Evolutionary conservation across 2,888 invertebrate genomes (phyloP).

Genomic region (Conus canariensis): DNA sequence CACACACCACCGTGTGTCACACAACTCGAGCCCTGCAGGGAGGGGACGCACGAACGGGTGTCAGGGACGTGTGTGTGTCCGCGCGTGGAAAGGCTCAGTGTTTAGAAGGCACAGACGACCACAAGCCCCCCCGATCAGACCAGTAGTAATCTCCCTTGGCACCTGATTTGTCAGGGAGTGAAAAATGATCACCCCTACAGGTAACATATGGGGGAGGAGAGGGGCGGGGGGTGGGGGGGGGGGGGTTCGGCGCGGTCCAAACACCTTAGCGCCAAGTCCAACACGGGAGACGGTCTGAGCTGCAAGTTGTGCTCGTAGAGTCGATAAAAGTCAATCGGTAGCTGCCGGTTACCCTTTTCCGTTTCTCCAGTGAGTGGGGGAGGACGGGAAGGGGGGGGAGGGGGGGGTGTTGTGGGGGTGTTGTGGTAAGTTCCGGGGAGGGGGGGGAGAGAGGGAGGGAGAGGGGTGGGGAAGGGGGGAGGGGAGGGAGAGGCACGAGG

Average conservation of each 20-base stretch:
- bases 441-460: too few species aligned
- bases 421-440: not conserved
- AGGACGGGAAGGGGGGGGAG: too few species aligned
- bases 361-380: not conserved
- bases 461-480: too few species aligned
- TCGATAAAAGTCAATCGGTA: not conserved
- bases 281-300: not conserved
- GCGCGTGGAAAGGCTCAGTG: conserved; percentile 25
- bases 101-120: not conserved
- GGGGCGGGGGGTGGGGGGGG: too few species aligned
- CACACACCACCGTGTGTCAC: not conserved
- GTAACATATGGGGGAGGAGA: not conserved
- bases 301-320: not conserved
- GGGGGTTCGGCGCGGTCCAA: not conserved
- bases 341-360: too few species aligned
- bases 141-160: conserved; percentile 32
- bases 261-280: not conserved
- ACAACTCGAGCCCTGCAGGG: not conserved
- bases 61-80: too few species aligned
- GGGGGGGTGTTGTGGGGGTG: too few species aligned
- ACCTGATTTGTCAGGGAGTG: not conserved
- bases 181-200: too few species aligned
- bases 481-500: too few species aligned
- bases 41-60: too few species aligned
- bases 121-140: too few species aligned